phyloP scores from a whole-genome alignment of 2,888 invertebrate genomes.

The Dolomedes plantarius region DNA sequence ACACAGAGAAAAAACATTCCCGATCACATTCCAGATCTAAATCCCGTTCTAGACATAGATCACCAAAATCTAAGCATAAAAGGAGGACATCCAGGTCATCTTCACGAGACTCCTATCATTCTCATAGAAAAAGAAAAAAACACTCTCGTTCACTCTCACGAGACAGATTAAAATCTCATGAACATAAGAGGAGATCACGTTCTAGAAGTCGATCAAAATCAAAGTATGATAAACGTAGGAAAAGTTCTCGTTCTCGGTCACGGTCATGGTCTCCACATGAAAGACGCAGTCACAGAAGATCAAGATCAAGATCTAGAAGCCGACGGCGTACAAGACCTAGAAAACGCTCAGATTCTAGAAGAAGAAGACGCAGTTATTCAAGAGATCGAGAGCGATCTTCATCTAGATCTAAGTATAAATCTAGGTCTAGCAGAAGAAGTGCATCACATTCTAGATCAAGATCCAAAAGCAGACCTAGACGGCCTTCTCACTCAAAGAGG shows the following conservation, averaged over 20 bases:
- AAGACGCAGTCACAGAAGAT: not conserved
- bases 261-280: conserved; percentile 1
- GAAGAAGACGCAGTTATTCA: not conserved
- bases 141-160: conserved; percentile 21
- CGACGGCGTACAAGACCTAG: not conserved
- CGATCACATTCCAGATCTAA: conserved; percentile 18
- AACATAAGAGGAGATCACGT: not conserved
- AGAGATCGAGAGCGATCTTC: not conserved
- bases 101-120: not conserved
- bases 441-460: conserved; percentile 18
- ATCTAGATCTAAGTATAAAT: not conserved
- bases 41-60: not conserved
- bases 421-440: not conserved
- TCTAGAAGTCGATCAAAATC: conserved; percentile 16
- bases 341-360: not conserved
- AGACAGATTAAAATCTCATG: not conserved
- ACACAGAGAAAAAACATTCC: not conserved
- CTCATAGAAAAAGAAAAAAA: not conserved
- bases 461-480: conserved; percentile 15
- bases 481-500: not conserved
- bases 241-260: not conserved
- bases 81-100: not conserved
- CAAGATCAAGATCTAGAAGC: not conserved
- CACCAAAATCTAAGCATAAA: not conserved
- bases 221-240: not conserved